Evolutionary conservation across 37 sponge, comb jelly and placozoan genomes (phyloP).

Genomic region (Eunapius fragilis): DNA sequence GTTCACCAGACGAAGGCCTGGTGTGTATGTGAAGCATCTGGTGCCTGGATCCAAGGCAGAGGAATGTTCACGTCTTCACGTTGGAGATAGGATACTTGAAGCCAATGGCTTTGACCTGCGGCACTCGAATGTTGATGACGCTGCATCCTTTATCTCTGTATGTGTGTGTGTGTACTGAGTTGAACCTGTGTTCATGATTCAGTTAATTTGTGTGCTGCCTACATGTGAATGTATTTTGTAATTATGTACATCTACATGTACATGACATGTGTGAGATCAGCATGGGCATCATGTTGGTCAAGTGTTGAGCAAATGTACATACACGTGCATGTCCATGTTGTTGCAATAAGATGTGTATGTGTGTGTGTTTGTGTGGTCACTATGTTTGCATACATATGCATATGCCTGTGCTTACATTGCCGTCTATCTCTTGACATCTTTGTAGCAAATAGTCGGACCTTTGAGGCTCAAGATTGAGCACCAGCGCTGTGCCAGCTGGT

Average conservation of each 20-base stretch:
- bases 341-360: background rate
- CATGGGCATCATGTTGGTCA: too few species aligned
- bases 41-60: conserved; percentile 48
- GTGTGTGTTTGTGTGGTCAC: background rate
- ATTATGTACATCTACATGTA: too few species aligned
- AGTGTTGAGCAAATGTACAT: too few species aligned
- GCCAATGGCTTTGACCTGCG: conserved; percentile 70
- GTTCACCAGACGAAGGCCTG: conserved; percentile 40
- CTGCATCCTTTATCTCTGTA: conserved; percentile 50
- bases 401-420: background rate
- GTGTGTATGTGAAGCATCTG: conserved; percentile 72
- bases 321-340: background rate
- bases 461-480: conserved; percentile 28
- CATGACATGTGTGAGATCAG: too few species aligned
- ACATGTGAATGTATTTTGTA: background rate
- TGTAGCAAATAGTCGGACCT: conserved; percentile 22
- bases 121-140: conserved; percentile 70
- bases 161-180: conserved; percentile 3
- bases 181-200: background rate
- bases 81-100: conserved; percentile 79
- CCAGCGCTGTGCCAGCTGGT: conserved; percentile 6
- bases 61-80: conserved; percentile 27
- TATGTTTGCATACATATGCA: too few species aligned
- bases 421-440: too few species aligned
- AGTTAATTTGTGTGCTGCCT: too few species aligned